Evolutionary conservation across 2,797 vertebrate genomes (phyloP).

Genomic region (Anguilla megastoma): DNA sequence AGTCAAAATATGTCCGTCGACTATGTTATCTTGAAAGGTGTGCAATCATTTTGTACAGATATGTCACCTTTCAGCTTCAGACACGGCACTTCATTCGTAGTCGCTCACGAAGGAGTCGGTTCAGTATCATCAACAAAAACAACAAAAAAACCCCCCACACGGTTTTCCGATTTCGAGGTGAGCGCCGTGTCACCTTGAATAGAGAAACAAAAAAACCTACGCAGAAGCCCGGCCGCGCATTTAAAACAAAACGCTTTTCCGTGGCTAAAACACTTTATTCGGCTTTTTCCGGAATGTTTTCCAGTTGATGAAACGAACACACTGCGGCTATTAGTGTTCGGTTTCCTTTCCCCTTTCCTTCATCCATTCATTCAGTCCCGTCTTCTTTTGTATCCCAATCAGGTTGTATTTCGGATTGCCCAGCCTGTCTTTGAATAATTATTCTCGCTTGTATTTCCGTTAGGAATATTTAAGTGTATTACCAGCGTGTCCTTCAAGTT

Average conservation of each 20-base stretch:
- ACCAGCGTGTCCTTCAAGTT: background rate
- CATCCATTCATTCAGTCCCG: background rate
- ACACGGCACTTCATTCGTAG: background rate
- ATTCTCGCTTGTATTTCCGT: background rate
- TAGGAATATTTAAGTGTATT: background rate
- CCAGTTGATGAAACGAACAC: no score
- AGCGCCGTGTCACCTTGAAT: slow-evolving; percentile 12
- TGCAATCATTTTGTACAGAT: slow-evolving; percentile 16
- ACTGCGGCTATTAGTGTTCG: background rate
- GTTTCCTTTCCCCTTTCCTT: background rate
- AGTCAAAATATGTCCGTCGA: slow-evolving; percentile 11
- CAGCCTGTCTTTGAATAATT: background rate
- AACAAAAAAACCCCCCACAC: background rate
- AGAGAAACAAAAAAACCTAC: background rate
- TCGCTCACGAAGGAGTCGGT: background rate
- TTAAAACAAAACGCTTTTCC: background rate
- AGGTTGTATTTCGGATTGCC: background rate
- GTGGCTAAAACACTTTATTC: background rate
- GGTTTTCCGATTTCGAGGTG: background rate
- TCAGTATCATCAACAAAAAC: background rate
- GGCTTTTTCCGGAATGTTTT: background rate
- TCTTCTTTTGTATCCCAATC: background rate
- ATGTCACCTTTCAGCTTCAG: background rate
- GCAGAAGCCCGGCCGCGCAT: background rate
- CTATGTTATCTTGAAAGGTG: slow-evolving; percentile 5